phyloP scores from a whole-genome alignment of 2,113 vertebrate genomes.

The Casuarius casuarius region DNA sequence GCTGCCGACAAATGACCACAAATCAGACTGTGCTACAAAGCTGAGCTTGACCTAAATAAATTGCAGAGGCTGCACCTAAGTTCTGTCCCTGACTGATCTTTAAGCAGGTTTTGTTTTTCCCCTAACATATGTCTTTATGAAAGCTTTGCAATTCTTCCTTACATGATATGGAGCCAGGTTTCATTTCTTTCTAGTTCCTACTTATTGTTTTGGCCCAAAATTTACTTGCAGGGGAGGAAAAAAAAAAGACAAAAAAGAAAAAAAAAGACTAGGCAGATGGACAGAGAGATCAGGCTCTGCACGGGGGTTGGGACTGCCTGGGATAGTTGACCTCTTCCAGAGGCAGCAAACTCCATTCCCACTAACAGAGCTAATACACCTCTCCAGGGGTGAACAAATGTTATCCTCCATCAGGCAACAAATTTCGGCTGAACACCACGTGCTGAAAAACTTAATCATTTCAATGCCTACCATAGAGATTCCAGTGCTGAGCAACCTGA shows the following conservation, averaged over 20 bases:
- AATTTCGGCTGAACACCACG: no score
- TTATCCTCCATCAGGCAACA: no score
- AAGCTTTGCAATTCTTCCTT: neutral
- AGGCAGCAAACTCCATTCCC: neutral
- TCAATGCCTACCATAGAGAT: neutral
- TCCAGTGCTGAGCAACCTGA: neutral
- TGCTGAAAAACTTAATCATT: no score
- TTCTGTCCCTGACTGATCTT: neutral
- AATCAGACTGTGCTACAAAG: neutral
- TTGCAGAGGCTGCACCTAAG: neutral
- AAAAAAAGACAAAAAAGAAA: neutral
- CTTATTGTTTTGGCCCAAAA: neutral
- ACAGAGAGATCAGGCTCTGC: neutral
- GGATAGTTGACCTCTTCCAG: neutral
- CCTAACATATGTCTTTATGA: neutral
- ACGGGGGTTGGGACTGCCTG: neutral
- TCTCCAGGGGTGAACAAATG: neutral
- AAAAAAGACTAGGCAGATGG: neutral
- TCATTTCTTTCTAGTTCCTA: neutral
- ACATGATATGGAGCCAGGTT: neutral
- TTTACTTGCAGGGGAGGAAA: neutral
- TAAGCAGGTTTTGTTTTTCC: neutral
- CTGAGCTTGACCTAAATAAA: neutral
- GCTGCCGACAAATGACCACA: neutral
- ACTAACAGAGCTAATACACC: neutral